Evolutionary conservation across 2,888 invertebrate genomes (phyloP).

Genomic region (Masnerella sp.): DNA sequence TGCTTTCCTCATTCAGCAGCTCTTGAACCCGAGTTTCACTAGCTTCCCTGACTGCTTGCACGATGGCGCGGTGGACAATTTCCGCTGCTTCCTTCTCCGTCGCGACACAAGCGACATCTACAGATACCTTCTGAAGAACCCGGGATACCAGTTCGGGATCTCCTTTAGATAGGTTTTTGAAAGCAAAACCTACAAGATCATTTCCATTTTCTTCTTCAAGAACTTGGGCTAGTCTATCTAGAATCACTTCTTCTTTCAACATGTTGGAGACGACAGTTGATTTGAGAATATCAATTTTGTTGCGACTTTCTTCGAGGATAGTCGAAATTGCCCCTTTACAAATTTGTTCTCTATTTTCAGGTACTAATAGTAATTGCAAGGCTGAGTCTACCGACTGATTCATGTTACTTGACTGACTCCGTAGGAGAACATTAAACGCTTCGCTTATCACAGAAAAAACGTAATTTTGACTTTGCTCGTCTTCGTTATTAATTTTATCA

Average conservation of each 20-base stretch:
- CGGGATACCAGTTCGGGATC: conserved; percentile 81
- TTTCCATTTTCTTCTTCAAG: conserved; percentile 79
- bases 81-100: conserved; percentile 84
- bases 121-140: conserved; percentile 81
- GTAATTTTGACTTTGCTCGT: conserved; percentile 64
- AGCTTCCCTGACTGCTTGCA: conserved; percentile 82
- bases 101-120: conserved; percentile 81
- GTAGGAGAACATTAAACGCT: conserved; percentile 70
- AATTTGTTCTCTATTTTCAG: conserved; percentile 69
- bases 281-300: conserved; percentile 82
- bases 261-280: conserved; percentile 80
- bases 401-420: conserved; percentile 63
- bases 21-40: conserved; percentile 81
- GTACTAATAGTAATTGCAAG: conserved; percentile 68
- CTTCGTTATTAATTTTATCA: conserved; percentile 53
- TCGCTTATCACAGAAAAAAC: conserved; percentile 73
- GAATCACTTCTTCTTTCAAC: conserved; percentile 80
- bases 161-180: conserved; percentile 82
- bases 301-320: conserved; percentile 71
- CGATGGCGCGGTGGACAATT: conserved; percentile 83
- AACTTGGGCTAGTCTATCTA: conserved; percentile 83
- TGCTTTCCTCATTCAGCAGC: conserved; percentile 79
- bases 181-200: conserved; percentile 82
- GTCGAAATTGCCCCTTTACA: conserved; percentile 70
- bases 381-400: conserved; percentile 70